Base-by-base conservation (phyloP, 2,113 vertebrate species). In the Glareola pratincola region DNA sequence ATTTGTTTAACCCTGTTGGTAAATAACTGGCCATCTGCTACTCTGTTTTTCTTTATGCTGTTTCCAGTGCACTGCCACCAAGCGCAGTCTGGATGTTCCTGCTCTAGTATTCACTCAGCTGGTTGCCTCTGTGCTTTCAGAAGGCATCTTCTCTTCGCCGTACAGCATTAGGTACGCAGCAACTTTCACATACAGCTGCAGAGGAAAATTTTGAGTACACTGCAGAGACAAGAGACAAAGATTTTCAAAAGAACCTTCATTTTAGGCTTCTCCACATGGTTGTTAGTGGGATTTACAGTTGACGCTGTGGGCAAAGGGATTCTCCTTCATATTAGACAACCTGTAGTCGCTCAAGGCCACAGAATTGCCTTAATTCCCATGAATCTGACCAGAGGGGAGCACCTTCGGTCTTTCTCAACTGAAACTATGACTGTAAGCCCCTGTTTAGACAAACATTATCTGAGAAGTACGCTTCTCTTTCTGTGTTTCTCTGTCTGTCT, bases 351-450 rank as follows among this genome's bases (percentile, higher is more conserved):
- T 56, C 36, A 62, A 80, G 48, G 34, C 50, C 36, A 72, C 22
- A 56, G 48, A 64, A 74, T 78, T 94, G 43, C 85, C 24, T 62
- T 94, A 96, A 92, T 95, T 91, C 68, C 27, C 17, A 86, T 80
- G 90, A 80, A 66, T 90, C 71, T 84, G 59, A 90, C 67, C 27
- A 39, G 71, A 80, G 78, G 64, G 26, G 29, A 85, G 37, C 18
- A 79, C 72, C 63, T 85, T 74, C 67, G 39, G 51, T 71, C 60
- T 78, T 85, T 47, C 56, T 78, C 41, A 78, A 16, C n/a, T 79
- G 51, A 36, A 75, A 8, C 39, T 79, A 53, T 74, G n/a, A 54
- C 21, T 63, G 36, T 71, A 54, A 72, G 41, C 29, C 22, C 72
- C n/a, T 73, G 29, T 54, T 66, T 34, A 83, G 36, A 83, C 21